Base-by-base conservation (phyloP, 2,113 vertebrate genomes). In the Pterocles orientalis region DNA sequence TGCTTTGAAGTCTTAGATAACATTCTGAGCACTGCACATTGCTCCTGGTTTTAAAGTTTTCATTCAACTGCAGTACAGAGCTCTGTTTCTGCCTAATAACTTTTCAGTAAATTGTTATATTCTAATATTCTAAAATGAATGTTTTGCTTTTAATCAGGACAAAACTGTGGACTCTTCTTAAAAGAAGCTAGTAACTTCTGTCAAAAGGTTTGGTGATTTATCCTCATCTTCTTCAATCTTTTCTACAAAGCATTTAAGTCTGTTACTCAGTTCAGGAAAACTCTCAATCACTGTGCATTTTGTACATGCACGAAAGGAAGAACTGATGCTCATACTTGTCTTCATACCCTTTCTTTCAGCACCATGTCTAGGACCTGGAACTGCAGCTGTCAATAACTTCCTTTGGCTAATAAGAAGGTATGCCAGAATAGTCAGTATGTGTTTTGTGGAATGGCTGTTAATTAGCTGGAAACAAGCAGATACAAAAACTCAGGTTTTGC, bases 1-100 rank as follows among this genome's bases (percentile, higher is more conserved):
- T 95, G 89, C 97, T 98, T 95, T 97, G 96, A 98, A 97, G 96
- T 85, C 56, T 58, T 80, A 95, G 97, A 97, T 97, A 97, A 98
- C 89, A 82, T 93, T 94, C 39, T 73, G 47, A 85, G 71, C 73
- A 82, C 69, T 57, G 66, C 84, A 66, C 10, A 36, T 73, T 96
- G 92, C 88, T 84, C 18, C 43, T 93, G 95, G 90, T 96, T 97
- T 96, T 95, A 87, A 93, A 64, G 68, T 94, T 88, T 82, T 77
- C 62, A 83, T 90, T 90, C 84, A 76, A 31, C 70, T 39, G 28
- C 81, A 65, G 50, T 48, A 84, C 45, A 31, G 36, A 81, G 66
- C 64, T 79, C 76, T 93, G 78, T 57, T 94, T 94, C 77, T 95
- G 77, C 84, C 84, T 95, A 96, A 84, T 86, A 96, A 82, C 66